Evolutionary conservation across 2,888 invertebrate species (phyloP).

Genomic region (Ischnura elegans): DNA sequence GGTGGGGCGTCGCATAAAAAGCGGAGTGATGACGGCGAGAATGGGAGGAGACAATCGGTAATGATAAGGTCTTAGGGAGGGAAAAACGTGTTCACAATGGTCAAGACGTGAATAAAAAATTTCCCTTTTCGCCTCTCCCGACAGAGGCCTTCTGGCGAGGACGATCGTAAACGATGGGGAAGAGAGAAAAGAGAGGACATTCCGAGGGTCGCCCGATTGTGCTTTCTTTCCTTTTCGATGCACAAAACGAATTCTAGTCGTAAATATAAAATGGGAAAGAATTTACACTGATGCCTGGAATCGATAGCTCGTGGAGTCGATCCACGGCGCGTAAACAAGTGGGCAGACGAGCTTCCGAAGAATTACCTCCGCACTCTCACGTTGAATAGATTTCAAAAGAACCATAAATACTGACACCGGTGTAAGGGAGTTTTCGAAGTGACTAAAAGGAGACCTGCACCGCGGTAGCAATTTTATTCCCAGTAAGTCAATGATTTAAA

Average conservation of each 20-base stretch:
- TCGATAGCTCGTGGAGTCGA: background rate
- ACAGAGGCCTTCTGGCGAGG: conserved; percentile 10
- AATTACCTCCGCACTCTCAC: background rate
- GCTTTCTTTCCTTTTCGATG: background rate
- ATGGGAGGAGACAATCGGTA: conserved; percentile 57
- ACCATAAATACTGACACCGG: background rate
- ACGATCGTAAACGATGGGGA: background rate
- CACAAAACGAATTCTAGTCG: conserved; percentile 10
- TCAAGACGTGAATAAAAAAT: conserved; percentile 41
- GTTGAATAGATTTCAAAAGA: background rate
- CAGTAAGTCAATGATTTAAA: too few species aligned
- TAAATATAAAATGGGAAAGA: conserved; percentile 33
- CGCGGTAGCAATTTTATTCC: too few species aligned
- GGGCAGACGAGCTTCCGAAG: background rate
- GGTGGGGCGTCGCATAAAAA: conserved; percentile 21
- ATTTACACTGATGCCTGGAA: conserved; percentile 33
- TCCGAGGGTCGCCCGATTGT: background rate
- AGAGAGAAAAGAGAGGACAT: conserved; percentile 20
- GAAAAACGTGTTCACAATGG: conserved; percentile 34
- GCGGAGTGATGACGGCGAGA: background rate
- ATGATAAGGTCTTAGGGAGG: conserved; percentile 45
- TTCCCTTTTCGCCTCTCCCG: background rate
- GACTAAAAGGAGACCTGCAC: too few species aligned
- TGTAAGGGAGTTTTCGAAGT: too few species aligned
- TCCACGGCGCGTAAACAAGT: conserved; percentile 28